Conservation (phyloP, 2,888 invertebrate species). For the Slavum lentiscoides region DNA sequence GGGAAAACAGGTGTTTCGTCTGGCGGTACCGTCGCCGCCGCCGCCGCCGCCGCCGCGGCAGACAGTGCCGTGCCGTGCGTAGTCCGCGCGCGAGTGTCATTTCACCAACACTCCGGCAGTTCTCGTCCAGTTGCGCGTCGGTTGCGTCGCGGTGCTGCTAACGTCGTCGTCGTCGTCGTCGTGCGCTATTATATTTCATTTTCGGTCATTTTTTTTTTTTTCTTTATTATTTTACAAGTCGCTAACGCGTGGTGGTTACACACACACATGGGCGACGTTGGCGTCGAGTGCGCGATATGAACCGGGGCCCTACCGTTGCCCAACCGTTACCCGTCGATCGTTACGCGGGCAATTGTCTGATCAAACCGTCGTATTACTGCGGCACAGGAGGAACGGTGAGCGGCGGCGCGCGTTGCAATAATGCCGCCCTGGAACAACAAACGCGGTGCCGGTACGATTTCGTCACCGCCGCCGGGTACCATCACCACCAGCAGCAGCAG, state of each 20-base stretch:
- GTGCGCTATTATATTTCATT: too few relatives aligned
- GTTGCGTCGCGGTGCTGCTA: neutral
- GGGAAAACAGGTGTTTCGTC: conserved; percentile 52
- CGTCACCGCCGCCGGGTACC: conserved; percentile 47
- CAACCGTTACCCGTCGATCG: conserved; percentile 64
- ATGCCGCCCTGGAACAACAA: conserved; percentile 55
- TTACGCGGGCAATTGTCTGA: conserved; percentile 68
- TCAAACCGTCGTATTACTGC: conserved; percentile 60
- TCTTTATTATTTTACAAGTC: neutral
- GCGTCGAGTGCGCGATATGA: conserved; percentile 50
- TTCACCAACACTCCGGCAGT: neutral
- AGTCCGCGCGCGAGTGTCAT: conserved; percentile 24
- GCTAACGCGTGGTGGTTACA: conserved; percentile 6
- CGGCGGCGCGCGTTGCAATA: conserved; percentile 53
- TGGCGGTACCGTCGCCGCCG: conserved; percentile 15
- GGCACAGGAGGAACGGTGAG: conserved; percentile 58
- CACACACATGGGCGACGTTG: conserved; percentile 22
- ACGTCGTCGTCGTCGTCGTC: neutral
- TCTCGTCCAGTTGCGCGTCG: neutral
- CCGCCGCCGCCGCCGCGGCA: conserved; percentile 14
- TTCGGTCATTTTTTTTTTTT: neutral
- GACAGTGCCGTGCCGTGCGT: conserved; percentile 12
- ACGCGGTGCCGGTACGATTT: conserved; percentile 50
- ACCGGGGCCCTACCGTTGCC: conserved; percentile 50
- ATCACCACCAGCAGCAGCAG: neutral